Conservation (phyloP, 2,797 vertebrate genomes). For the Anableps anableps region DNA sequence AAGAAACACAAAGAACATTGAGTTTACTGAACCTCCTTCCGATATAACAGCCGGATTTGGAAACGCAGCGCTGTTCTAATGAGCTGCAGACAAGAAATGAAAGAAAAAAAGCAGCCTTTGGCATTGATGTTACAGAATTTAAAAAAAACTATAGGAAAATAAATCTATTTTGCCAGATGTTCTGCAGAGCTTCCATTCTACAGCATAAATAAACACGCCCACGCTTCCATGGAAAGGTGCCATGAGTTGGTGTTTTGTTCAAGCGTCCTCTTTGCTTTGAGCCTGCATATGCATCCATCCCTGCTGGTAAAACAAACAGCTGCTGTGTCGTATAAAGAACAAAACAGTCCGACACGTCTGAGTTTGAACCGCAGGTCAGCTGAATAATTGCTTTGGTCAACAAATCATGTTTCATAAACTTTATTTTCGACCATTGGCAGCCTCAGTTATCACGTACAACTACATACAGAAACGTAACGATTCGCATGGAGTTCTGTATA, state of each 20-base stretch:
- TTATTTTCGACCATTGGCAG: neutral
- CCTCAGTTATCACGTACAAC: neutral
- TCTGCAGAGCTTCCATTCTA: neutral
- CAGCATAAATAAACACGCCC: constrained; percentile 5
- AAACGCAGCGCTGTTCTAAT: neutral
- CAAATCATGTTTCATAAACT: neutral
- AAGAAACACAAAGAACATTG: neutral
- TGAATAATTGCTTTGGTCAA: neutral
- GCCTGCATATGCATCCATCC: neutral
- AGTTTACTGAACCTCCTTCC: neutral
- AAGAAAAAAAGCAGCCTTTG: neutral
- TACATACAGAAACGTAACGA: neutral
- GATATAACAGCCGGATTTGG: neutral
- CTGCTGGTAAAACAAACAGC: constrained; percentile 4
- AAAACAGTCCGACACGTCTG: neutral
- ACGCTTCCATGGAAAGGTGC: neutral
- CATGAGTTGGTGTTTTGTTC: constrained; percentile 1
- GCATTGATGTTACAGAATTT: neutral
- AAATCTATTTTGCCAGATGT: neutral
- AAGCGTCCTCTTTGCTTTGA: neutral
- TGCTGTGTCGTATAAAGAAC: neutral
- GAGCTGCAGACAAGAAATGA: neutral
- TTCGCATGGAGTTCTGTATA: neutral
- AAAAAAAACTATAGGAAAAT: neutral
- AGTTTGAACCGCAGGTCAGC: neutral